phyloP scores from a whole-genome alignment of 2,888 invertebrate species.

The Sinotaia quadrata region DNA sequence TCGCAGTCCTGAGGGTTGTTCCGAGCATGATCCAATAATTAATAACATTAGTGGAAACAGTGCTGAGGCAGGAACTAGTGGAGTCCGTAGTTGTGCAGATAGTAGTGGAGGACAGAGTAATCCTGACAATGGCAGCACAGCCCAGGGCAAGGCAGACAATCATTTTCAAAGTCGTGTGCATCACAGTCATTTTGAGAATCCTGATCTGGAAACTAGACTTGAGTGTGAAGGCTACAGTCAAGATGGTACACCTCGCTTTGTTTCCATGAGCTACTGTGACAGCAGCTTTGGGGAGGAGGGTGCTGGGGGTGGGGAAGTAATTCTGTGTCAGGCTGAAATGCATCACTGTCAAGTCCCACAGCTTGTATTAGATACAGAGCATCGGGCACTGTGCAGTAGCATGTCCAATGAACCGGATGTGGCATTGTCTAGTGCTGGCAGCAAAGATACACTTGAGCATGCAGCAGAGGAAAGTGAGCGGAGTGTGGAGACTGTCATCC shows the following conservation, averaged over 20 bases:
- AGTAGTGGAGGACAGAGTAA: not conserved
- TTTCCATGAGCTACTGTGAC: conserved; percentile 20
- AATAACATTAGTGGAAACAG: not conserved
- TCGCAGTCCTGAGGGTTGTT: conserved; percentile 21
- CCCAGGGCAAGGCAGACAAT: not conserved
- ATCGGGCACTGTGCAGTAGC: conserved; percentile 8
- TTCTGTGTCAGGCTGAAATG: conserved; percentile 32
- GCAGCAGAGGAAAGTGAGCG: conserved; percentile 49
- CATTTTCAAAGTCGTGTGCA: not conserved
- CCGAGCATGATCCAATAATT: conserved; percentile 12
- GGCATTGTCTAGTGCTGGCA: conserved; percentile 22
- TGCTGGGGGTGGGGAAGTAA: conserved; percentile 19
- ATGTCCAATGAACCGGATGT: conserved; percentile 26
- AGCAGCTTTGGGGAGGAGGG: conserved; percentile 27
- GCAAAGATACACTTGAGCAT: conserved; percentile 25
- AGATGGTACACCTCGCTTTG: conserved; percentile 10
- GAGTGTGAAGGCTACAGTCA: conserved; percentile 21
- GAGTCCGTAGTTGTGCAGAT: not conserved
- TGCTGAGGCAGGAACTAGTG: not conserved
- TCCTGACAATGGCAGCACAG: not conserved
- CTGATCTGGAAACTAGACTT: conserved; percentile 9
- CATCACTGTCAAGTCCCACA: conserved; percentile 30
- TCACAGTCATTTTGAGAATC: not conserved
- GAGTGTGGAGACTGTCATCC: conserved; percentile 53
- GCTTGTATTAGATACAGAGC: conserved; percentile 29